Conservation (phyloP, 1,140 invertebrate species). For the Agraylea sexmaculata region DNA sequence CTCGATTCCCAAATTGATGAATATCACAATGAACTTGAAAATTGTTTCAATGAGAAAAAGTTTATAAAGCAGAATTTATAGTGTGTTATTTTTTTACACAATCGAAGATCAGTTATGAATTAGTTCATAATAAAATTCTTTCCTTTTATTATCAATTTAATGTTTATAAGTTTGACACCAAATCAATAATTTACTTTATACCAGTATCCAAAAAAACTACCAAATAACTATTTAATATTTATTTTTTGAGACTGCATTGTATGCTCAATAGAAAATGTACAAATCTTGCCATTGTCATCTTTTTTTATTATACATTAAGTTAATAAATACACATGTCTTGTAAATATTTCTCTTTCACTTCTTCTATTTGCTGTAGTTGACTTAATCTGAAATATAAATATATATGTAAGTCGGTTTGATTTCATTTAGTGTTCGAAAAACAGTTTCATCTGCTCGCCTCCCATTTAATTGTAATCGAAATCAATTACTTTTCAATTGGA, state of each 20-base stretch:
- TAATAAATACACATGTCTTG: background rate
- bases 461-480: too few relatives aligned
- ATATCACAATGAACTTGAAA: constrained; percentile 39
- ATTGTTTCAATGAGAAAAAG: constrained; percentile 39
- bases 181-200: background rate
- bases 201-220: background rate
- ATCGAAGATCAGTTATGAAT: background rate
- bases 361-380: too few relatives aligned
- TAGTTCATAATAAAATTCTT: background rate
- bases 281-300: too few relatives aligned
- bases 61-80: constrained; percentile 37
- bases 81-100: background rate
- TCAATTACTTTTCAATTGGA: too few relatives aligned
- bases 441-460: too few relatives aligned
- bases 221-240: background rate
- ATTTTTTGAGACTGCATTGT: background rate
- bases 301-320: constrained; percentile 1
- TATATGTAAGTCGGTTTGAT: too few relatives aligned
- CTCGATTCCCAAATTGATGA: constrained; percentile 32
- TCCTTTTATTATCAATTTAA: background rate
- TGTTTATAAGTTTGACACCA: background rate
- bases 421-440: too few relatives aligned
- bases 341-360: too few relatives aligned
- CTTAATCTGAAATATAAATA: too few relatives aligned
- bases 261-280: too few relatives aligned